phyloP scores from a whole-genome alignment of 1,140 invertebrate species.

The Zaprionus capensis region DNA sequence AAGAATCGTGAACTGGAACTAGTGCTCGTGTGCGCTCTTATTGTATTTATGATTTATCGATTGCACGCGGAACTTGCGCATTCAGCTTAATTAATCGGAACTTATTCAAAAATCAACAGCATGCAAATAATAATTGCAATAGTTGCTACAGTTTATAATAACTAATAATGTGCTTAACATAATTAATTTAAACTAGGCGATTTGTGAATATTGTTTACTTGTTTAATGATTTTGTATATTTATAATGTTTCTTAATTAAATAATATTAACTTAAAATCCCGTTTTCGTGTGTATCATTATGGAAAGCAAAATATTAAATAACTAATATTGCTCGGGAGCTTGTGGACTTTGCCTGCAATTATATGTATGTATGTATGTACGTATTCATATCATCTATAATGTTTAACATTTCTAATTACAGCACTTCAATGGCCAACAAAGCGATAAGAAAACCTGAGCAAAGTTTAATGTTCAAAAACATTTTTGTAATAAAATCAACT shows the following conservation, averaged over 20 bases:
- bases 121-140: not conserved
- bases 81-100: not conserved
- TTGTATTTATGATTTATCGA: not conserved
- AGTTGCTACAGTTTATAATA: not conserved
- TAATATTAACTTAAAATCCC: not conserved
- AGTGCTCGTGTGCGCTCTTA: not conserved
- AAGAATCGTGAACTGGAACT: not conserved
- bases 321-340: too few species aligned
- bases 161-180: not conserved
- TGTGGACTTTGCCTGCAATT: too few species aligned
- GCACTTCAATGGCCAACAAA: not conserved
- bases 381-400: too few species aligned
- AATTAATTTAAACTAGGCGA: not conserved
- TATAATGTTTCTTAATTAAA: not conserved
- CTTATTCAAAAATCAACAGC: not conserved
- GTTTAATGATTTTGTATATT: not conserved
- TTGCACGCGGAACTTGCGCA: not conserved
- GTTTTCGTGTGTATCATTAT: too few species aligned
- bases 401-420: not conserved
- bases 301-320: too few species aligned
- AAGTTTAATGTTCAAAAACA: not conserved
- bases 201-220: not conserved
- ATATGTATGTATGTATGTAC: too few species aligned
- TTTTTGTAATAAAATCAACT: not conserved
- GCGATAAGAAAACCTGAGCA: not conserved